Conservation (phyloP, 2,113 vertebrate species). For the Scomber scombrus region DNA sequence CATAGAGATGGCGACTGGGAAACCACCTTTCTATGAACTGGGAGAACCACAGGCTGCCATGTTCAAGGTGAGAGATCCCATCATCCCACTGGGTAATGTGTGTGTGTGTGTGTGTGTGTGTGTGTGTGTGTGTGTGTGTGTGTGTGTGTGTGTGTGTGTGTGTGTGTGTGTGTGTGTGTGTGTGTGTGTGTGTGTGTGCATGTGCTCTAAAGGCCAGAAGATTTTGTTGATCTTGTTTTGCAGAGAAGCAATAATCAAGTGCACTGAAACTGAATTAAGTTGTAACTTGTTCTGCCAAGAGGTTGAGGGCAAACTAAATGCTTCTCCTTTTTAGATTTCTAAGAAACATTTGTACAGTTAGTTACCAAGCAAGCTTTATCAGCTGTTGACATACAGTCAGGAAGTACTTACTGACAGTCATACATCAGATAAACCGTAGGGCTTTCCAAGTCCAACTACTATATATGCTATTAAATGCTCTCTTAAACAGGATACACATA, state of each 20-base stretch:
- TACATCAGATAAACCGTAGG: no score
- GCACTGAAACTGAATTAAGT: neutral
- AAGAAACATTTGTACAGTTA: no score
- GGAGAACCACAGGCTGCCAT: constrained; percentile 98
- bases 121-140: no score
- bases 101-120: neutral
- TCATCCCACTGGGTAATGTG: neutral
- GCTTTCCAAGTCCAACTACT: no score
- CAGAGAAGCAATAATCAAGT: neutral
- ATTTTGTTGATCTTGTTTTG: neutral
- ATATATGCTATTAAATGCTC: no score
- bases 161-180: no score
- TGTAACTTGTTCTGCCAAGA: neutral
- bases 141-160: no score
- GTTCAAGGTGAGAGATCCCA: constrained; percentile 92
- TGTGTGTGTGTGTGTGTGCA: neutral
- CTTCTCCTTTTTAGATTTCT: no score
- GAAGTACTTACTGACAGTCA: neutral
- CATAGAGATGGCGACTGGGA: constrained; percentile 99
- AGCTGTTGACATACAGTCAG: neutral
- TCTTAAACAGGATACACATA: no score
- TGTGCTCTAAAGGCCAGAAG: neutral
- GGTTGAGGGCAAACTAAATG: neutral
- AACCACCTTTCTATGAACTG: constrained; percentile 96
- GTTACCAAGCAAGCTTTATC: no score